Base-by-base conservation (phyloP, 2,113 vertebrate species). In the Eurypyga helias region DNA sequence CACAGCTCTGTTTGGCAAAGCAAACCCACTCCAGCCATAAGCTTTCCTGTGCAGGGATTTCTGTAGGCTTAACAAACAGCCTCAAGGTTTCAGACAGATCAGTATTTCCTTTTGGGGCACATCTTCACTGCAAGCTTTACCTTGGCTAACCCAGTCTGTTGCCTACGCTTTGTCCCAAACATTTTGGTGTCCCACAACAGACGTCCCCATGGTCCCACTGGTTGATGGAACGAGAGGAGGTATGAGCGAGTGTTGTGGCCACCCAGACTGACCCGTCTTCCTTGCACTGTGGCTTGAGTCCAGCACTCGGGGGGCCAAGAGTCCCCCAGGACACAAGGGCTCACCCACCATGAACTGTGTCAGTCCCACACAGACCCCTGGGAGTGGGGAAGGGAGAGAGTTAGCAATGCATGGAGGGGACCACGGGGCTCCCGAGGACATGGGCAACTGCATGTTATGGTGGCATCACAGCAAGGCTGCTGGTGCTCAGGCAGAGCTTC, bases 221-320 rank as follows among this genome's bases (percentile, higher is more conserved):
- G 29, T 0, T 95, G 66, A 57, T 83, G 51, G 24, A 70, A 45
- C 10, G 33, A 85, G 71, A 79, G 31, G 33, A 62, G 23, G 46
- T 28, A 10, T 3, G 29, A 79, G 55, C 0, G 0, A 62, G 33
- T 55, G 60, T 28, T 1, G 2, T 11, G 41, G 58, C 31, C 54
- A 65, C 33, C 23, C 38, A 28, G 61, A 29, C 52, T 51, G 73
- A 71, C 26, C 15, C 26, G 24, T 23, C 14, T 51, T 92, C 38
- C 55, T n/a, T 69, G 36, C 18, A 19, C 45, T 29, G 54, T 43
- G 77, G 36, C 45, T 81, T 11, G 31, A 61, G 52, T 15, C 41
- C 26, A 31, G 13, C 1, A 3, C 28, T 26, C 0, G 1, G 34
- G 34, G 11, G 33, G 11, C 23, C 34, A 43, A n/a, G 62, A 87